These are phyloP conservation scores for Solenodon paradoxus DNA, from an alignment of 2,113 vertebrate species.

Conservation along the genomic window DNA sequence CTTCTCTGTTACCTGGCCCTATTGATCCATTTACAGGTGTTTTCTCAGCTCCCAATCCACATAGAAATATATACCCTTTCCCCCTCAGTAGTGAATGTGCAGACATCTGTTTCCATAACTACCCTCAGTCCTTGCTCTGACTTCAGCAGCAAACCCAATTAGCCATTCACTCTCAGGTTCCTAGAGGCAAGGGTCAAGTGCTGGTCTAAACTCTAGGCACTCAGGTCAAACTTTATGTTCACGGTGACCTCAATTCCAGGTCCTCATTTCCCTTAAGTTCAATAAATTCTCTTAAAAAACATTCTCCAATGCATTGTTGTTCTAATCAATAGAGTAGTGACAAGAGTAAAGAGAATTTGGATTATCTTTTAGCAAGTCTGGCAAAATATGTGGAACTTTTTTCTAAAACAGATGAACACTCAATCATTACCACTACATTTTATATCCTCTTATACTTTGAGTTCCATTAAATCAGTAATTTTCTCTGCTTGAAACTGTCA, in stretches of 20 bases:
- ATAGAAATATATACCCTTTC: not conserved
- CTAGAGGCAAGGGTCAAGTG: not conserved
- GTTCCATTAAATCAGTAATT: not conserved
- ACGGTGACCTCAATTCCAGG: not conserved
- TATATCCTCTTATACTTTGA: not conserved
- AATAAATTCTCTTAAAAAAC: not conserved
- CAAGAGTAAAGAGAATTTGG: not conserved
- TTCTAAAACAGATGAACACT: not conserved
- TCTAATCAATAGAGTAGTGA: not conserved
- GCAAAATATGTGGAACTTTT: not conserved
- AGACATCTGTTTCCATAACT: not conserved
- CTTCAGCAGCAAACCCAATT: not conserved
- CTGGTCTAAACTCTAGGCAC: not conserved
- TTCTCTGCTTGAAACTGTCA: not conserved
- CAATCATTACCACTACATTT: not conserved
- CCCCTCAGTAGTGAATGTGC: too few relatives aligned
- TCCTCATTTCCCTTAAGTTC: not conserved
- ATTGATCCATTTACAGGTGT: not conserved
- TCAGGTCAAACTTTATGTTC: not conserved
- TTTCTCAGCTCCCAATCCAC: not conserved
- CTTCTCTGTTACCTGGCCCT: not conserved
- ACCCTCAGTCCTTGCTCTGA: not conserved
- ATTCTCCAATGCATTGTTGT: not conserved
- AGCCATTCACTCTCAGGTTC: not conserved
- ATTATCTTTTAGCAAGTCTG: not conserved